Conservation (phyloP, 2,888 invertebrate genomes). For the Keiferia lycopersicella region DNA sequence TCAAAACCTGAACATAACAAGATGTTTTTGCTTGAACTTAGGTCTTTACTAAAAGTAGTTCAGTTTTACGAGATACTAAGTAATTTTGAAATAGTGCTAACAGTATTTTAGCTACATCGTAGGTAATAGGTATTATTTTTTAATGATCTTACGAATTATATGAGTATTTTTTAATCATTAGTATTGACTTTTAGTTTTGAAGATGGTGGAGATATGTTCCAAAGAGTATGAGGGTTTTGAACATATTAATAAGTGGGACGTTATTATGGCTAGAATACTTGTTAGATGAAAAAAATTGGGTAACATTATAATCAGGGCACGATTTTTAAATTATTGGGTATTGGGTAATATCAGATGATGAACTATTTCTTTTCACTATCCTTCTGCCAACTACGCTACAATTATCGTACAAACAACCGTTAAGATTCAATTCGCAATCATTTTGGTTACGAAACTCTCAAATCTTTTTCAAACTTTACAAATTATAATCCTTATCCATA, state of each 20-base stretch:
- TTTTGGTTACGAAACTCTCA: background rate
- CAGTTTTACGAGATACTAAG: too few relatives aligned
- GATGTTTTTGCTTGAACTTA: too few relatives aligned
- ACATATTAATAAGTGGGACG: background rate
- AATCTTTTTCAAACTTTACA: background rate
- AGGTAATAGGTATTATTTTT: slow-evolving; percentile 1
- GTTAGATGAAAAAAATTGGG: background rate
- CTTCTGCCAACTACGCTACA: background rate
- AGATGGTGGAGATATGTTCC: slow-evolving; percentile 15
- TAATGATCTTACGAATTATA: slow-evolving; percentile 2
- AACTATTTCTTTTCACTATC: background rate
- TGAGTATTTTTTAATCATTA: slow-evolving; percentile 15
- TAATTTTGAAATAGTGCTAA: background rate
- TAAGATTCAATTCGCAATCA: background rate
- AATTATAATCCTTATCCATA: background rate
- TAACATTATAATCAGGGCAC: background rate
- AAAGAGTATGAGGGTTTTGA: background rate
- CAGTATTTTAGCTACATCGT: slow-evolving; percentile 11
- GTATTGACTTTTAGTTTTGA: background rate
- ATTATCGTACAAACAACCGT: background rate
- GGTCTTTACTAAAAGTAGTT: too few relatives aligned
- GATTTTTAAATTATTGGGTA: background rate
- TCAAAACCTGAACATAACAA: too few relatives aligned
- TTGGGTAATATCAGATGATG: background rate
- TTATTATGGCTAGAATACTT: background rate